Conservation (phyloP, 2,797 vertebrate genomes). For the Pitangus sulphuratus region DNA sequence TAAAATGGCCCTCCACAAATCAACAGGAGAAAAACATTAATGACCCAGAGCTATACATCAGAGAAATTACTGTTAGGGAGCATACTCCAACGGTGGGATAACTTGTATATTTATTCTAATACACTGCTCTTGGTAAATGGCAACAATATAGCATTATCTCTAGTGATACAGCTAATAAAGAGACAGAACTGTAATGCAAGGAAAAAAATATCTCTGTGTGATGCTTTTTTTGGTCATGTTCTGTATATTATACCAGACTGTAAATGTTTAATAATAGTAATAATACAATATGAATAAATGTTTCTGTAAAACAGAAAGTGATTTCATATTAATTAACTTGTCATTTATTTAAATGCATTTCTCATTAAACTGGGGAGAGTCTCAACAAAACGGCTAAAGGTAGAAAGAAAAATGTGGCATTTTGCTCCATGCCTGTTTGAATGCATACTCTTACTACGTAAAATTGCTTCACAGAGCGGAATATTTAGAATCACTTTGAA, state of each 20-base stretch:
- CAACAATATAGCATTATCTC: neutral
- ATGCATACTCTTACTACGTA: neutral
- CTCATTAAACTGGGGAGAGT: neutral
- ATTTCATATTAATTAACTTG: neutral
- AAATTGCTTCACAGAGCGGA: neutral
- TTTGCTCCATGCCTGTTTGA: neutral
- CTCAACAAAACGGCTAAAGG: neutral
- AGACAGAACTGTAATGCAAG: neutral
- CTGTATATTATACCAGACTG: neutral
- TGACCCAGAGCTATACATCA: neutral
- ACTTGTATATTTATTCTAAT: neutral
- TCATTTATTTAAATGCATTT: neutral
- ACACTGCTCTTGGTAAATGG: neutral
- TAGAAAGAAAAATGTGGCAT: neutral
- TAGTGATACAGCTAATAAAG: neutral
- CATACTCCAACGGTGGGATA: neutral
- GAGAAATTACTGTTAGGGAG: neutral
- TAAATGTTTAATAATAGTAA: neutral
- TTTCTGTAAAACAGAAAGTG: neutral
- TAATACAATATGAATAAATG: neutral
- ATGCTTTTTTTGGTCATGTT: neutral
- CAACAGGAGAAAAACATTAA: neutral
- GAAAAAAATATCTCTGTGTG: neutral
- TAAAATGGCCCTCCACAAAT: neutral
- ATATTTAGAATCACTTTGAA: neutral